Conservation (phyloP, 2,113 vertebrate genomes). For the Ammospiza nelsoni region DNA sequence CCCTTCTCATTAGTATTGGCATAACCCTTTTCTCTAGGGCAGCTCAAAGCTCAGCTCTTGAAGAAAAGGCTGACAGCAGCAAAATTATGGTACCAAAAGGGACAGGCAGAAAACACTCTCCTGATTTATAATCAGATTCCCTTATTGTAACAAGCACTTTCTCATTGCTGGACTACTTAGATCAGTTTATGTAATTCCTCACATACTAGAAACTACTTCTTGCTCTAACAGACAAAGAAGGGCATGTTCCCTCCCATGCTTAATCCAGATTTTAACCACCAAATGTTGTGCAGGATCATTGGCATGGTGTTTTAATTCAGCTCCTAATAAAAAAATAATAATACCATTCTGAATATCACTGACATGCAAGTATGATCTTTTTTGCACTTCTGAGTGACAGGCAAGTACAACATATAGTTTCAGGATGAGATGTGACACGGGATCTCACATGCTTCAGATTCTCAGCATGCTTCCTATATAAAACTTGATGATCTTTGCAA, state of each 20-base stretch:
- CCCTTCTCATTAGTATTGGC: conserved; percentile 51
- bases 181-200: neutral
- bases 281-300: neutral
- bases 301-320: neutral
- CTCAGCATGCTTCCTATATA: neutral
- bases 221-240: neutral
- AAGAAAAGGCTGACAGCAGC: conserved; percentile 58
- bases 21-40: conserved; percentile 49
- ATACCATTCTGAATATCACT: neutral
- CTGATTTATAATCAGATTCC: conserved; percentile 53
- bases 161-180: neutral
- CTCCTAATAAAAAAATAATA: neutral
- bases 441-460: neutral
- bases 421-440: neutral
- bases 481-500: neutral
- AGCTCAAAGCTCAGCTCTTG: conserved; percentile 36
- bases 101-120: conserved; percentile 20
- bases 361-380: neutral
- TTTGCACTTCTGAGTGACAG: neutral
- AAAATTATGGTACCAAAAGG: conserved; percentile 45
- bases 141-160: conserved; percentile 16
- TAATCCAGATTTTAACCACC: neutral
- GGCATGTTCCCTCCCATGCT: neutral
- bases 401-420: neutral
- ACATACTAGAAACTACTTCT: neutral